Evolutionary conservation across 2,113 vertebrate genomes (phyloP), one percentile per base, ranked within the genome.

Genomic region (Cichladusa arquata): DNA sequence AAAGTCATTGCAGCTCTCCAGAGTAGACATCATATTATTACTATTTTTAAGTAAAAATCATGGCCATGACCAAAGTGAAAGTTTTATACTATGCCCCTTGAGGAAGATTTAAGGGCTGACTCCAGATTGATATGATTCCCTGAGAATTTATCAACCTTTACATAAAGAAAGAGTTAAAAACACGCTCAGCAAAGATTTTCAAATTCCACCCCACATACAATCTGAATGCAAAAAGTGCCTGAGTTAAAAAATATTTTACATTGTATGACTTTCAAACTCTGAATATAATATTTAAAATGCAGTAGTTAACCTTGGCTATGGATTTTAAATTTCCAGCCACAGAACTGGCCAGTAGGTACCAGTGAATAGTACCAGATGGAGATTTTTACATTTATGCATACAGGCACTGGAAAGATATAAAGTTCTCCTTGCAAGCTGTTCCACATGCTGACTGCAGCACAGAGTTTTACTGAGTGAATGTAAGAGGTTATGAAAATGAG

Each of bases 401-500:
- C 58, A 86, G 89, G 40, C 53, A 70, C 17, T 48, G 83, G 47
- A 81, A 89, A 84, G 47, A 81, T 24, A 19, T 18, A 15, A 64
- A 74, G 17, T 78, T 89, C 72, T 84, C 69, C 26, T 60, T 45
- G 44, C 64, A 89, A 87, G 45, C 84, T 91, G 66, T 82, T 96
- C 50, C 70, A 85, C 70, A 40, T 64, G 23, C 61, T 94, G 74
- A 82, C 45, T 87, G 57, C 69, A 87, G 44, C 77, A 61, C 3
- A 36, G 53, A 91, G 34, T 76, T 81, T 81, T 81, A 81, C 44
- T 7, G 14, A 94, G n/a, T 0, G 0, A 74, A 71, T 48, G 45
- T 29, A 91, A 87, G 61, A 91, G 23, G 73, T 65, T 81, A 71
- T 76, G 70, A 89, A 92, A 96, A 92, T 61, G 14, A 89, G 33